Conservation (phyloP, 2,888 invertebrate species). For the Limenitis camilla region DNA sequence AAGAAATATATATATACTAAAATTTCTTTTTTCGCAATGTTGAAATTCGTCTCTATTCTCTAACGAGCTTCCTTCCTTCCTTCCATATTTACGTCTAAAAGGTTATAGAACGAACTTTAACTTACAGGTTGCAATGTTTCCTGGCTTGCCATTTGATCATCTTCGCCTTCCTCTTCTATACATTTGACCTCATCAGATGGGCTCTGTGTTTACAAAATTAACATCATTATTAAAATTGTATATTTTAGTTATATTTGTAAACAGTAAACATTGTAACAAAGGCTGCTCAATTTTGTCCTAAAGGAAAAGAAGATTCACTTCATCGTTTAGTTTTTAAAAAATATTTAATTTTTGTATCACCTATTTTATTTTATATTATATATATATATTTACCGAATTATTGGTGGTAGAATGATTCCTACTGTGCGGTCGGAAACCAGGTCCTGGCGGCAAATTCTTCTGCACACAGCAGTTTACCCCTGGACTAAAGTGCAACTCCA, state of each 20-base stretch:
- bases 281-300: too few species aligned
- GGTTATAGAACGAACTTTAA: not conserved
- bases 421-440: conserved; percentile 93
- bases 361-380: too few species aligned
- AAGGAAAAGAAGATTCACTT: too few species aligned
- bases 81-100: too few species aligned
- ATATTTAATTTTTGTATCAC: too few species aligned
- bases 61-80: too few species aligned
- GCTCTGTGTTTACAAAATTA: conserved; percentile 54
- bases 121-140: conserved; percentile 63
- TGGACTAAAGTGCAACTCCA: conserved; percentile 99
- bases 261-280: too few species aligned
- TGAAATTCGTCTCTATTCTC: too few species aligned
- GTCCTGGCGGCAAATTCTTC: conserved; percentile 93
- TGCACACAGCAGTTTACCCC: conserved; percentile 97
- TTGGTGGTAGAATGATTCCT: conserved; percentile 85
- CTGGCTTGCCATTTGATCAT: conserved; percentile 69
- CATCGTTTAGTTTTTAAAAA: too few species aligned
- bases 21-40: not conserved
- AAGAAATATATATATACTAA: conserved; percentile 18
- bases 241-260: too few species aligned
- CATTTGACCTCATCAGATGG: conserved; percentile 80
- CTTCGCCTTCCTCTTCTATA: conserved; percentile 84
- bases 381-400: conserved; percentile 53
- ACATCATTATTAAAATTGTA: not conserved